phyloP scores from a whole-genome alignment of 2,113 vertebrate genomes.

The Megaceryle maxima region DNA sequence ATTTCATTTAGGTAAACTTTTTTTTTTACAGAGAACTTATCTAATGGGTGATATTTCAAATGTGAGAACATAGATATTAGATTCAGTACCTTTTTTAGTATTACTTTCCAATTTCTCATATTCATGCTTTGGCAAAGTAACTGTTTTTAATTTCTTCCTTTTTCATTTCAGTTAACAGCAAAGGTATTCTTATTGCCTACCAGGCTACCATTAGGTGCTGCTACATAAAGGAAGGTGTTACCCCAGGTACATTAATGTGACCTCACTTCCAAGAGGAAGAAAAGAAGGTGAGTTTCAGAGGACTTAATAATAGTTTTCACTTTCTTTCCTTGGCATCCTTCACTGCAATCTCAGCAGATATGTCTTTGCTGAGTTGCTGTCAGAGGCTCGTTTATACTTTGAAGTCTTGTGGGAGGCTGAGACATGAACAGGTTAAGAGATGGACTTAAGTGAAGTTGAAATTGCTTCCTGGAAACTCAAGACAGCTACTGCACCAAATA shows the following conservation, averaged over 20 bases:
- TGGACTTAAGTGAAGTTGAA: not conserved
- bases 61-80: not conserved
- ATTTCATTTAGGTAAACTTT: not conserved
- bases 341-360: not conserved
- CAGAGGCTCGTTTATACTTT: not conserved
- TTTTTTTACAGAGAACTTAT: not conserved
- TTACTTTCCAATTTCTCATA: not conserved
- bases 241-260: not conserved
- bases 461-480: not conserved
- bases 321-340: not conserved
- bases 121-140: not conserved
- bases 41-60: not conserved
- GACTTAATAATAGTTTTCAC: not conserved
- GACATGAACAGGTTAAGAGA: not conserved
- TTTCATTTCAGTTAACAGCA: not conserved
- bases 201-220: not conserved
- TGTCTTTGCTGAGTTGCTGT: not conserved
- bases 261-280: not conserved
- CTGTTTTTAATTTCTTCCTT: not conserved
- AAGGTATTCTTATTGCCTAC: not conserved
- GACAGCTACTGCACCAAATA: not conserved
- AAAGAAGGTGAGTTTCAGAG: not conserved
- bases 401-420: not conserved
- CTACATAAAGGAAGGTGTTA: not conserved
- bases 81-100: not conserved